These are phyloP conservation scores for Drosophila emarginata DNA, from an alignment of 2,888 invertebrate genomes.

Conservation along the genomic window DNA sequence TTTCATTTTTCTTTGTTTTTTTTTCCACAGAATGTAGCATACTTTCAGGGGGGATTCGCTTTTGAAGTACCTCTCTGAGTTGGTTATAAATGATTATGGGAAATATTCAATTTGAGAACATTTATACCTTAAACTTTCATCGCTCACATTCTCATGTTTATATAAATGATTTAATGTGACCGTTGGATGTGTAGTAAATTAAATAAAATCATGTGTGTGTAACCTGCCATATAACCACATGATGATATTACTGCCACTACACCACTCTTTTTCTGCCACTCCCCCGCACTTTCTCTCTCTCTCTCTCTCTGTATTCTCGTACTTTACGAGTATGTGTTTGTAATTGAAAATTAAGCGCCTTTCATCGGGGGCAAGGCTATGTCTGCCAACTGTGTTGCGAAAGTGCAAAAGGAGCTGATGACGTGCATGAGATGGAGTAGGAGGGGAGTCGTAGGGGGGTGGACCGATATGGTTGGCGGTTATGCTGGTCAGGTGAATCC, in stretches of 20 bases:
- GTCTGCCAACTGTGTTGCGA: background rate
- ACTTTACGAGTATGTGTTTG: slow-evolving; percentile 63
- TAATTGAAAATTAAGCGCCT: slow-evolving; percentile 75
- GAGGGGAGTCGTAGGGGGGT: background rate
- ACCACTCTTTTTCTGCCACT: no score
- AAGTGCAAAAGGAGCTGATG: slow-evolving; percentile 16
- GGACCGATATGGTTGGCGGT: background rate
- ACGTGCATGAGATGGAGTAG: slow-evolving; percentile 4
- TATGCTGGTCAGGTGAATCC: slow-evolving; percentile 25
- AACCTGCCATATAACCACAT: slow-evolving; percentile 47
- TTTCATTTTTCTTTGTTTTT: background rate
- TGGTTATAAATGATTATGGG: background rate
- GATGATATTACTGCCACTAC: slow-evolving; percentile 46
- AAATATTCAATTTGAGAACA: background rate
- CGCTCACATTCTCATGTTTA: slow-evolving; percentile 12
- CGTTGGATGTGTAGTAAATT: slow-evolving; percentile 49
- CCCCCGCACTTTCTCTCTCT: background rate
- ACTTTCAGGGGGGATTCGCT: background rate
- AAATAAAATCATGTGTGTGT: slow-evolving; percentile 45
- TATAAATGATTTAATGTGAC: slow-evolving; percentile 42
- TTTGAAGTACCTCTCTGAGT: background rate
- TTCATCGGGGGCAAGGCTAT: slow-evolving; percentile 48
- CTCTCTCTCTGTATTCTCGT: slow-evolving; percentile 29
- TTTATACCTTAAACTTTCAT: background rate
- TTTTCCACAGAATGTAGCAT: background rate